These are phyloP conservation scores for Onychomys leucogaster DNA, from an alignment of 2,797 vertebrate genomes.

Conservation along the genomic window DNA sequence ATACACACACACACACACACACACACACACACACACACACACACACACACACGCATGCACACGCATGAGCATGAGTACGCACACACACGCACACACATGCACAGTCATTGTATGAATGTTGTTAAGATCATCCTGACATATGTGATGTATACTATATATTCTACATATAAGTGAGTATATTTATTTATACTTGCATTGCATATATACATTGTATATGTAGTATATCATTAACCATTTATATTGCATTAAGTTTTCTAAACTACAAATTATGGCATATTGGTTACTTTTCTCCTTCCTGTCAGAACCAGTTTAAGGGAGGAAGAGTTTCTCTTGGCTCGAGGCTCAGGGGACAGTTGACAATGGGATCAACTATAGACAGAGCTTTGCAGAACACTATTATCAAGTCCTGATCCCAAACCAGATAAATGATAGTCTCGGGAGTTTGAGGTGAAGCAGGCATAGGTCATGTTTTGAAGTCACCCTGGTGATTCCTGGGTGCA, in stretches of 20 bases:
- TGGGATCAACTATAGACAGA: background rate
- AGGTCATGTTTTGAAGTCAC: background rate
- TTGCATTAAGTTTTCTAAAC: background rate
- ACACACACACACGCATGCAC: too few relatives aligned
- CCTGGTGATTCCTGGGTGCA: background rate
- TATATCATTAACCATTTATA: background rate
- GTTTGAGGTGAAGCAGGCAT: background rate
- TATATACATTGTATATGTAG: background rate
- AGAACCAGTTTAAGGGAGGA: background rate
- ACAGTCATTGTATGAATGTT: background rate
- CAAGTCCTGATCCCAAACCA: background rate
- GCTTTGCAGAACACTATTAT: background rate
- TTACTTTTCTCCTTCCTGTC: background rate
- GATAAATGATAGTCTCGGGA: constrained; percentile 7
- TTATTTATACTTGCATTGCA: background rate
- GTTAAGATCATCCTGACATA: background rate
- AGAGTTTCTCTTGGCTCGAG: background rate
- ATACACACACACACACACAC: too few relatives aligned
- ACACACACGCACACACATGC: too few relatives aligned
- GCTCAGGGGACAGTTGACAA: background rate
- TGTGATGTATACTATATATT: background rate
- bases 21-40: too few relatives aligned
- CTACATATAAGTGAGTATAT: background rate
- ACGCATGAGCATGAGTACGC: too few relatives aligned
- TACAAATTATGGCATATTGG: too few relatives aligned